A percentile compares a stretch with the other conserved stretches of the same genome.
Evolutionary conservation across 2,113 vertebrate species (phyloP).

Genomic region (Mormyrus lacerda): DNA sequence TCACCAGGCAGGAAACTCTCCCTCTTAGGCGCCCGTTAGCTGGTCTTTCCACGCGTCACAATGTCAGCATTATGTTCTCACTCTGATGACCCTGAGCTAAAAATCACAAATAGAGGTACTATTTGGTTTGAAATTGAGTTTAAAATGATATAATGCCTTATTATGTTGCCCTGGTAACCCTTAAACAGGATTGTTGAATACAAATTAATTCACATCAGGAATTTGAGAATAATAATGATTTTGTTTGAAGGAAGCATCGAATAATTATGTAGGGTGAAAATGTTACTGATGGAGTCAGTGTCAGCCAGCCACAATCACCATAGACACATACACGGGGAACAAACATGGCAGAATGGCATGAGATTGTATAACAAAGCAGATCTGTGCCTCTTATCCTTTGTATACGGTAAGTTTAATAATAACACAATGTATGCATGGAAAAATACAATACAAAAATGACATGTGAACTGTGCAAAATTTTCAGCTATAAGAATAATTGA

Average conservation of each 20-base stretch:
- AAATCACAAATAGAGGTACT: neutral
- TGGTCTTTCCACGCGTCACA: neutral
- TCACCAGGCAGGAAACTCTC: neutral
- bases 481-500: neutral
- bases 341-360: neutral
- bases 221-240: neutral
- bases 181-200: neutral
- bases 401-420: neutral
- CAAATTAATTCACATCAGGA: neutral
- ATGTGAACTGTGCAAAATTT: neutral
- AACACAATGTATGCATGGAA: neutral
- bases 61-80: neutral
- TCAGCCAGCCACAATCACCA: neutral
- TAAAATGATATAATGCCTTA: neutral
- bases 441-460: neutral
- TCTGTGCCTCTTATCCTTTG: neutral
- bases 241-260: neutral
- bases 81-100: neutral
- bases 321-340: neutral
- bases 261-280: neutral
- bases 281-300: neutral
- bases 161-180: slow-evolving; percentile 8
- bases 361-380: neutral
- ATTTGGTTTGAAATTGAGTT: neutral
- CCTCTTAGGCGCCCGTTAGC: neutral